Evolutionary conservation across 2,113 vertebrate genomes (phyloP), one percentile per base, ranked within the genome.

Genomic region (Oncorhynchus keta): DNA sequence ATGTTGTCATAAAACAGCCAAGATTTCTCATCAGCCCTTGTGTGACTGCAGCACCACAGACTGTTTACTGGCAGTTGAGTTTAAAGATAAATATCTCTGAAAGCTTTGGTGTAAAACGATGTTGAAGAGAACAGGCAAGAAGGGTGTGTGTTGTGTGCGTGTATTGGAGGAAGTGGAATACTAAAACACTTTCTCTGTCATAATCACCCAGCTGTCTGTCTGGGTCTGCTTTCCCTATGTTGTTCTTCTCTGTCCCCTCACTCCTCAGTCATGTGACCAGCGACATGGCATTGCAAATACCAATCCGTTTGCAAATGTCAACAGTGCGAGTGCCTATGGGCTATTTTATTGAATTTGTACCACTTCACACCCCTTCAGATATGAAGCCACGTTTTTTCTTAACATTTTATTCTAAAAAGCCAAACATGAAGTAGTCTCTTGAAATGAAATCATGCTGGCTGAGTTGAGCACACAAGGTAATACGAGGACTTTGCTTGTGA

Each of bases 151-250:
- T 81, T 62, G 79, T 49, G 68, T 65, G 66, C 61, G 65, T 73
- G 85, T 83, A 79, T 87, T 87, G 85, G 85, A 22, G 79, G 30
- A 88, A 84, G 89, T 90, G 88, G 88, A 89, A 89, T 89, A 86
- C 88, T 89, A 87, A 88, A 89, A 86, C 81, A 74, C 20, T 48
- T 87, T 84, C 82, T 82, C 86, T 89, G 91, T 91, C 91, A 88
- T 61, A 26, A 59, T 39, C 74, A 89, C 80, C 89, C 84, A 87
- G 86, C 88, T 76, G 90, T 85, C 82, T 85, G 87, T 86, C 82
- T 85, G 86, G 85, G 82, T 88, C 89, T 78, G 71, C 84, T 87
- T 83, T 90, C 84, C 83, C 82, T 90, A 85, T 90, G 85, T 90
- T 88, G 87, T 87, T 83, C 83, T 35, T 55, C 83, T 79, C 79